phyloP scores from a whole-genome alignment of 35 echinoderm and acorn worm genomes.

The Lytechinus variegatus region DNA sequence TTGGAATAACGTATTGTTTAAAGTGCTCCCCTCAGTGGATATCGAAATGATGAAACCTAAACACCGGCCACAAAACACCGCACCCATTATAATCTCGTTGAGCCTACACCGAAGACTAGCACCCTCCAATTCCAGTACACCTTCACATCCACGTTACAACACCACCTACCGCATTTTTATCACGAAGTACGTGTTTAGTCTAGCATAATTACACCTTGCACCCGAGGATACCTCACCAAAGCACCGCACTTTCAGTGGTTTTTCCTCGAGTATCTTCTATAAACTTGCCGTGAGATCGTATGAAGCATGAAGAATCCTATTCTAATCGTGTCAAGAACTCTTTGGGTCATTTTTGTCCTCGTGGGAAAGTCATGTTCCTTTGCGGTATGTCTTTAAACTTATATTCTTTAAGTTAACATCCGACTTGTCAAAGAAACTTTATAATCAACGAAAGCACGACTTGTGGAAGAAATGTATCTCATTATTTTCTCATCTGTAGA shows the following conservation, averaged over 20 bases:
- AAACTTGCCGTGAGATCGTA: background rate
- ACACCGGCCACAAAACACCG: background rate
- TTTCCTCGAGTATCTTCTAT: background rate
- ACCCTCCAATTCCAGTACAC: too few relatives aligned
- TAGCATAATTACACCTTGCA: background rate
- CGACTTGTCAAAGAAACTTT: background rate
- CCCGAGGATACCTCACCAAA: background rate
- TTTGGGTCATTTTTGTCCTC: background rate
- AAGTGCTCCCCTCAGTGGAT: too few relatives aligned
- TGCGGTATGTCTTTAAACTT: background rate
- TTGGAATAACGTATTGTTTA: too few relatives aligned
- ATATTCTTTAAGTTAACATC: background rate
- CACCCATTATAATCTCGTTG: too few relatives aligned
- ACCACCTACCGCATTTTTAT: background rate
- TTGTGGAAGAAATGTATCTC: too few relatives aligned
- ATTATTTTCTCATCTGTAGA: too few relatives aligned
- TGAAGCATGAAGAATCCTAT: background rate
- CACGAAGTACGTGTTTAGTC: background rate
- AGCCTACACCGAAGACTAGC: too few relatives aligned
- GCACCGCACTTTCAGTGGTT: background rate
- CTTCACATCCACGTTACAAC: background rate
- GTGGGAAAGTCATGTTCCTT: background rate
- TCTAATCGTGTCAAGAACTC: background rate
- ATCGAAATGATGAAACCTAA: too few relatives aligned
- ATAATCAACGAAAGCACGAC: too few relatives aligned